Evolutionary conservation across 2,113 vertebrate species (phyloP).

Genomic region (Isurus oxyrinchus): DNA sequence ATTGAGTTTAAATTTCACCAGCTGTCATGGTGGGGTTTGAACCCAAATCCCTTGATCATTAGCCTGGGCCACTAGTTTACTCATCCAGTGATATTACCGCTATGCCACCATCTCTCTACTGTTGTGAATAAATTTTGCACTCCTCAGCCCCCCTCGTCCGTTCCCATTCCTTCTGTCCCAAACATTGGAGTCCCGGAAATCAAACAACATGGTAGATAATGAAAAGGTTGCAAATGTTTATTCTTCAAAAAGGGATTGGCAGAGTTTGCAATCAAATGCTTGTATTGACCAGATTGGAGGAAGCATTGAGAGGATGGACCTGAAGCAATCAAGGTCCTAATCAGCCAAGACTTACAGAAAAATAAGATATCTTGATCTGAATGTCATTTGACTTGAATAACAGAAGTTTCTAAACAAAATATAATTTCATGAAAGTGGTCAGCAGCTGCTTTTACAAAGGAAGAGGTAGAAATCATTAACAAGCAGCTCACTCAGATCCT

Average conservation of each 20-base stretch:
- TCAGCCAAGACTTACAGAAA: neutral
- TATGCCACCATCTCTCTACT: neutral
- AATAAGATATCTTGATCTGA: neutral
- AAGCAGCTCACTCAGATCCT: neutral
- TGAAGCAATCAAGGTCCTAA: neutral
- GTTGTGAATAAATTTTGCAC: neutral
- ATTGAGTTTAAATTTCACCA: no score
- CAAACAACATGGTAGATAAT: neutral
- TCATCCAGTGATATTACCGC: no score
- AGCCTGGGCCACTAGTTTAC: no score
- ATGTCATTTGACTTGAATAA: neutral
- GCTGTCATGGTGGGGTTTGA: no score
- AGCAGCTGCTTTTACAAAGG: neutral
- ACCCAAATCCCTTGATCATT: no score
- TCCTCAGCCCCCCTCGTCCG: neutral
- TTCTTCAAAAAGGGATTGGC: neutral
- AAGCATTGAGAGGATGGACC: neutral
- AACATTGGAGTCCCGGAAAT: neutral
- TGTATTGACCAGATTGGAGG: neutral
- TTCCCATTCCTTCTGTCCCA: neutral
- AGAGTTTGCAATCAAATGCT: neutral
- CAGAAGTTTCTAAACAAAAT: neutral
- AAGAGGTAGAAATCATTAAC: neutral
- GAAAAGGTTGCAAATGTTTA: neutral
- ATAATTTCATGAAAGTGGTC: neutral